Evolutionary conservation across 2,797 vertebrate species (phyloP).

Genomic region (Lophotriccus pileatus): DNA sequence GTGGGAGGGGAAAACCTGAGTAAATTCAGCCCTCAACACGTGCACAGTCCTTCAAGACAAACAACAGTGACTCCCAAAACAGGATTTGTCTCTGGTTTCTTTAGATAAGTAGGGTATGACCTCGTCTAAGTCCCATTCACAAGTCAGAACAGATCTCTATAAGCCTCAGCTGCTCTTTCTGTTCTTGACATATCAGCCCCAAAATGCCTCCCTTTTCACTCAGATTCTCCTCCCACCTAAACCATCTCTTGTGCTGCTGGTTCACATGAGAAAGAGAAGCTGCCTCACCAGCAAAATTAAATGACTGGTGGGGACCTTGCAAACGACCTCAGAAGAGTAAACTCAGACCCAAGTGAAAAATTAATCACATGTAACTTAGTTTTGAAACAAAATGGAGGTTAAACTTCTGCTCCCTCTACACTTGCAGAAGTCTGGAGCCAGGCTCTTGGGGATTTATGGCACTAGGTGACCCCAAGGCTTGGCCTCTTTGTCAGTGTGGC

Average conservation of each 20-base stretch:
- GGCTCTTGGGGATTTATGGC: not conserved
- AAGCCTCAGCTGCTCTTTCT: slow-evolving; percentile 2
- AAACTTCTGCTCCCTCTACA: not conserved
- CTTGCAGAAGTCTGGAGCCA: not conserved
- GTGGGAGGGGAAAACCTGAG: slow-evolving; percentile 46
- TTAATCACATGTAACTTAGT: not conserved
- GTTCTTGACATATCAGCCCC: not conserved
- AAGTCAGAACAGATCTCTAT: not conserved
- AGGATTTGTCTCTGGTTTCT: not conserved
- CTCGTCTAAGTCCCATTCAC: not conserved
- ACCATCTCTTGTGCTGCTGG: not conserved
- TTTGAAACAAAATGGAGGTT: not conserved
- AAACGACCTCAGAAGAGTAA: not conserved
- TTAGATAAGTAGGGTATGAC: not conserved
- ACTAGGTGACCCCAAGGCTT: not conserved
- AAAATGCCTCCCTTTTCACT: not conserved
- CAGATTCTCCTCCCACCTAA: not conserved
- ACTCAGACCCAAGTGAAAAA: not conserved
- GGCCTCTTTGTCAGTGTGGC: not conserved
- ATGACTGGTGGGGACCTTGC: too few relatives aligned
- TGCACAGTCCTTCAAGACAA: not conserved
- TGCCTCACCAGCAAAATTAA: not conserved
- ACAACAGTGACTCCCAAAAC: not conserved
- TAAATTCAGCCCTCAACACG: slow-evolving; percentile 3
- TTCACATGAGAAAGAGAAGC: not conserved